Evolutionary conservation across 2,888 invertebrate genomes (phyloP), one percentile per base, ranked within the genome.

Genomic region (Melangyna quadrimaculata): DNA sequence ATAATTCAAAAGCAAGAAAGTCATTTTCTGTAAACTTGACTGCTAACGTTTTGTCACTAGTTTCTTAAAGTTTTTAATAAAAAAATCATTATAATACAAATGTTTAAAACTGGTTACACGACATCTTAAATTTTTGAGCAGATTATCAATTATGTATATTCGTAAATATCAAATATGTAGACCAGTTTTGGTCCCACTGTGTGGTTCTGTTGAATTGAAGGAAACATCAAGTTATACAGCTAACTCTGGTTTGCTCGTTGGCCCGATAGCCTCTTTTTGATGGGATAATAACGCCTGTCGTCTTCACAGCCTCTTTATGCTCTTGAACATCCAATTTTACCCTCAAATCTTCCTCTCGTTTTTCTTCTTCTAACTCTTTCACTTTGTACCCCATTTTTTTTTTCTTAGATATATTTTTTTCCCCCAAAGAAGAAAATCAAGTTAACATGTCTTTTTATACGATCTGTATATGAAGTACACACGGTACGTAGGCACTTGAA

Each of bases 191-290:
- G 1, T 55, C 10, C 32, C 78, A 73, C 69, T 70, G 78, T 75
- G 3, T 9, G 2, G 14, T 10, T 35, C 3, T 29, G n/a, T 37
- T 17, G 24, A 27, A 40, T 27, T 37, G 14, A 14, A 22, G 27
- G 17, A 19, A n/a, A 22, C 59, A 59, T 59, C 37, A 48, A 48
- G 51, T 17, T 27, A 17, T 53, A n/a, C n/a, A 32, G 37, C 24
- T 19, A 65, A 72, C 71, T 35, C 55, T 32, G 24, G 32, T 53
- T 43, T 72, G 32, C 84, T 80, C 69, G 84, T 75, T 84, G 79
- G 80, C 84, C 75, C 80, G 80, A 79, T 80, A 79, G 79, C 75
- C 75, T 69, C 65, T 55, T 80, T 79, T 75, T 75, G 84, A 84
- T 79, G 80, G 67, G 61, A 75, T 84, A 84, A 80, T 79, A 84